Evolutionary conservation across 2,888 invertebrate genomes (phyloP), one percentile per base, ranked within the genome.

Genomic region (Dynastes grantii): DNA sequence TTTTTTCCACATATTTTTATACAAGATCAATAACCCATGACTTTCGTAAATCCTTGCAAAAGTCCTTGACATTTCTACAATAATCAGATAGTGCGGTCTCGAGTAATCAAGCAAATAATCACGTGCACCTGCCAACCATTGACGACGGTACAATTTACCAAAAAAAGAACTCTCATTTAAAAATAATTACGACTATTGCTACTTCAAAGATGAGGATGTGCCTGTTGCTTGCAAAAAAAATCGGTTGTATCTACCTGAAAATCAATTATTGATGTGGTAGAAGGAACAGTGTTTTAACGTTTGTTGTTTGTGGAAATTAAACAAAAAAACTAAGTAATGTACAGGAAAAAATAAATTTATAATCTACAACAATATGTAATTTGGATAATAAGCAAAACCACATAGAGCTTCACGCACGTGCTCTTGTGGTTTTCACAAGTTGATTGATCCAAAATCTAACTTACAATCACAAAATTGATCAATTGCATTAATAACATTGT

Each of bases 21-120:
- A 27, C 11, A 58, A 58, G 73, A 73, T 58, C 73, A 73, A 73
- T 73, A 55, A 73, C 73, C 73, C 58, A 13, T 51, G 37, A 55
- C 58, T 73, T 73, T 58, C 73, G 11, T 37, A n/a, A 58, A 58
- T 40, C 73, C 73, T 73, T 73, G 73, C 22, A 37, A 16, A 16
- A 40, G n/a, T 58, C 73, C 73, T 73, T 73, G 73, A 73, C 73
- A 55, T 73, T 73, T 73, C 22, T 40, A 22, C n/a, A 13, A 32
- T 58, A 58, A 58, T 58, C 55, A 58, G 49, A 73, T 40, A 73
- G 5, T 16, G 22, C 9, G 13, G 63, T 63, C 32, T 63, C 3
- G 32, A 63, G 13, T 29, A 29, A 63, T 27, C 55, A 55, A 6
- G 2, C 2, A n/a, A 55, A 55, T n/a, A n/a, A 55, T n/a, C n/a